A percentile compares a stretch with the other conserved stretches of the same genome.
Evolutionary conservation across 2,888 invertebrate species (phyloP).

Genomic region (Oconnorella tubifera): DNA sequence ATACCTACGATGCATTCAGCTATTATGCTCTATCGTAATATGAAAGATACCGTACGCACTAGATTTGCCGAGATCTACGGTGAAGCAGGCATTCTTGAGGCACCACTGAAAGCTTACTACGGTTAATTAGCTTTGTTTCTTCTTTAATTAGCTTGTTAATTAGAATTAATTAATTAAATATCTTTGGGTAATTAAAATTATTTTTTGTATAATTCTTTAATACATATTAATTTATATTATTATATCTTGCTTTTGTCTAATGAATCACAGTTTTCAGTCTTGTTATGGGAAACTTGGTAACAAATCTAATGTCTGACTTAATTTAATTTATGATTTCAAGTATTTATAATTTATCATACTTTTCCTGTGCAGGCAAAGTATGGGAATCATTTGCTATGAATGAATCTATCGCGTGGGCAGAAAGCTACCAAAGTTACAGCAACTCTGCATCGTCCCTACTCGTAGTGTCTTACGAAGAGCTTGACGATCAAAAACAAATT

Average conservation of each 20-base stretch:
- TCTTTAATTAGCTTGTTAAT: too few species aligned
- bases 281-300: too few species aligned
- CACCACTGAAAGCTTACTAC: background rate
- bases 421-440: background rate
- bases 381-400: slow-evolving; percentile 1
- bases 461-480: background rate
- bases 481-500: background rate
- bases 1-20: slow-evolving; percentile 5
- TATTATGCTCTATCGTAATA: background rate
- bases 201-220: too few species aligned
- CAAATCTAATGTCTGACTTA: too few species aligned
- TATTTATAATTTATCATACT: too few species aligned
- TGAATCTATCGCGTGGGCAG: background rate
- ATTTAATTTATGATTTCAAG: too few species aligned
- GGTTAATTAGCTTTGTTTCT: background rate
- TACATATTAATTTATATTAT: too few species aligned
- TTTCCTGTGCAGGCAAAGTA: background rate
- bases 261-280: too few species aligned
- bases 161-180: too few species aligned
- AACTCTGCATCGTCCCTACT: background rate
- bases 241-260: too few species aligned
- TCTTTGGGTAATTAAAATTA: too few species aligned
- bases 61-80: background rate
- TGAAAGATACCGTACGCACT: background rate
- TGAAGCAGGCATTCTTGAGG: background rate